Percentiles rank a stretch among this genome's conserved stretches.
These are phyloP conservation scores for Coptodon rendalli DNA, from an alignment of 2,113 vertebrate genomes.

Conservation along the genomic window DNA sequence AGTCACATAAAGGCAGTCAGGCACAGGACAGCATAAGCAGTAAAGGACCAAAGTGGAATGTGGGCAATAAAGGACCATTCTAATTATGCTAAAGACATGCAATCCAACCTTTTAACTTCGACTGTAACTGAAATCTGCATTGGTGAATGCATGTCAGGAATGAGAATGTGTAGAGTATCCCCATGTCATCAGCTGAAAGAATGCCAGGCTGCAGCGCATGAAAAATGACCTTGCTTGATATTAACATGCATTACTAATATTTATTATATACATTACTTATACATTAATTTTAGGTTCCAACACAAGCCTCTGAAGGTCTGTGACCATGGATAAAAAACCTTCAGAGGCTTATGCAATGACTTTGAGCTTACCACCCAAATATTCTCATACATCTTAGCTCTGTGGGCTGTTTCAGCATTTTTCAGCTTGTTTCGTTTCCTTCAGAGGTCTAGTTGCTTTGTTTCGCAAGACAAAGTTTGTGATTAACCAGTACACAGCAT, in stretches of 20 bases:
- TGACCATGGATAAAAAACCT: neutral
- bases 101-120: neutral
- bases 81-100: neutral
- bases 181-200: neutral
- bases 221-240: fast-evolving
- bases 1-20: neutral
- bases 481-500: neutral
- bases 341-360: neutral
- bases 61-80: neutral
- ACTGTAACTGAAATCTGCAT: neutral
- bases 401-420: neutral
- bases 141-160: neutral
- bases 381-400: neutral
- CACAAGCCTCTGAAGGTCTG: neutral
- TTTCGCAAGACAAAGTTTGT: neutral
- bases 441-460: neutral
- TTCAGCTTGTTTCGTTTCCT: neutral
- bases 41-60: neutral
- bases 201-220: neutral
- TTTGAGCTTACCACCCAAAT: neutral
- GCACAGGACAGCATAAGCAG: neutral
- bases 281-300: neutral
- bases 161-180: neutral
- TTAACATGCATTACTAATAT: neutral
- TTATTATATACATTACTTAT: neutral